Base-by-base conservation (phyloP, 2,797 vertebrate genomes). In the Helostoma temminkii region DNA sequence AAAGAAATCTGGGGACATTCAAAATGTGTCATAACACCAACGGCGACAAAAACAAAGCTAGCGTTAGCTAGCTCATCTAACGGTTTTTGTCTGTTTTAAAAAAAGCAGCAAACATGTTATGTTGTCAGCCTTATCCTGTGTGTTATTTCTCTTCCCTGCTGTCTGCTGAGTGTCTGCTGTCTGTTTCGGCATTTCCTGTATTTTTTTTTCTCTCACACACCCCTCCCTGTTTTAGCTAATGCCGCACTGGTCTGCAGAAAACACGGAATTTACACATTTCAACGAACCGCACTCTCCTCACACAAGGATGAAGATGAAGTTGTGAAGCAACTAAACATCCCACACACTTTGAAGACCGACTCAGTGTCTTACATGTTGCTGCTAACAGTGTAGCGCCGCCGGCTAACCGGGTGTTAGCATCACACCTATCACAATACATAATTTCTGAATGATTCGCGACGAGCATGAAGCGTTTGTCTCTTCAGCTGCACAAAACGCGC, bases 111-210 rank as follows among this genome's bases (percentile, higher is more conserved):
- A 24, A 47, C 0, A 43, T 5, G 18, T 6, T 9, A 5, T 25
- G 36, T 32, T 22, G 25, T 26, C 15, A 12, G 22, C 9, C 22
- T 37, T 4, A 19, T 65, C 5, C 9, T 12, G 9, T 19, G 41
- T 19, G 25, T 66, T 24, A 25, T 14, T 1, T 9, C 25, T 12
- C 34, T 43, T 52, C 34, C n/a, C 28, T 58, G 52, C 6, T 25
- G 64, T 25, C 6, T 25, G 64, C 24, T 34, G 11, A 53, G 9
- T 2, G 49, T 50, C 32, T 73, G 30, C 42, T 48, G 30, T 53
- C 62, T 52, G 66, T 81, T 77, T 77, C 70, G 76, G 79, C 71
- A 91, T 92, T 94, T 94, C 92, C 92, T 91, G 91, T 74, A 66
- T 84, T 69, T 78, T 67, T 43, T 6, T 22, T 19, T 2, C 57